These are phyloP conservation scores for Nomada goodeniana DNA, from an alignment of 2,888 invertebrate genomes.

Conservation along the genomic window DNA sequence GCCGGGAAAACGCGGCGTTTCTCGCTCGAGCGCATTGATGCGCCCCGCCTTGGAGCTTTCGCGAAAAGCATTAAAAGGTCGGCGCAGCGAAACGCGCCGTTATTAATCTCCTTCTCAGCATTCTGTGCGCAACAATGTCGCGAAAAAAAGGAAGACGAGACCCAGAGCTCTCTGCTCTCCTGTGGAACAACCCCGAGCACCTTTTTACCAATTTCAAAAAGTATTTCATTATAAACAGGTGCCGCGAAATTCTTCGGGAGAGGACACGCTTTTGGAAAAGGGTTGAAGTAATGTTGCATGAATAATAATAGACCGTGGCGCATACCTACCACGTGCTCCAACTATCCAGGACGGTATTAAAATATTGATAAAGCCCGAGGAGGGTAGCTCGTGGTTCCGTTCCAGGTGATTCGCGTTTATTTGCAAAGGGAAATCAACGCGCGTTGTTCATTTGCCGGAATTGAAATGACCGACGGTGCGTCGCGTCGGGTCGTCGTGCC, in stretches of 20 bases:
- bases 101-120: slow-evolving; percentile 28
- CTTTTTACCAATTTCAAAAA: neutral
- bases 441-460: slow-evolving; percentile 61
- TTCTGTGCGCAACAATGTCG: neutral
- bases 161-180: slow-evolving; percentile 21
- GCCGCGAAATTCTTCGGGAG: too few relatives aligned
- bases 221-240: neutral
- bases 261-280: too few relatives aligned
- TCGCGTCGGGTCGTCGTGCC: slow-evolving; percentile 25
- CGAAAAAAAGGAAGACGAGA: neutral
- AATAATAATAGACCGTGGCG: too few relatives aligned
- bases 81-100: neutral
- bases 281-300: too few relatives aligned
- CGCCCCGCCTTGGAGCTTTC: neutral
- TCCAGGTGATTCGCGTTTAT: slow-evolving; percentile 3
- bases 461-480: slow-evolving; percentile 54
- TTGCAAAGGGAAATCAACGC: slow-evolving; percentile 12
- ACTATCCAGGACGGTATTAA: too few relatives aligned
- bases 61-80: slow-evolving; percentile 36
- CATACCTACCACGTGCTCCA: too few relatives aligned
- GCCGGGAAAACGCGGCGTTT: slow-evolving; percentile 6
- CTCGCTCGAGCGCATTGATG: slow-evolving; percentile 2
- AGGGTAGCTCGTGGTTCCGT: too few relatives aligned
- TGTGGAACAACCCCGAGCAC: slow-evolving; percentile 32
- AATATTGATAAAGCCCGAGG: too few relatives aligned